Evolutionary conservation across 2,797 vertebrate genomes (phyloP), one percentile per base, ranked within the genome.

Genomic region (Sorex maritimensis): DNA sequence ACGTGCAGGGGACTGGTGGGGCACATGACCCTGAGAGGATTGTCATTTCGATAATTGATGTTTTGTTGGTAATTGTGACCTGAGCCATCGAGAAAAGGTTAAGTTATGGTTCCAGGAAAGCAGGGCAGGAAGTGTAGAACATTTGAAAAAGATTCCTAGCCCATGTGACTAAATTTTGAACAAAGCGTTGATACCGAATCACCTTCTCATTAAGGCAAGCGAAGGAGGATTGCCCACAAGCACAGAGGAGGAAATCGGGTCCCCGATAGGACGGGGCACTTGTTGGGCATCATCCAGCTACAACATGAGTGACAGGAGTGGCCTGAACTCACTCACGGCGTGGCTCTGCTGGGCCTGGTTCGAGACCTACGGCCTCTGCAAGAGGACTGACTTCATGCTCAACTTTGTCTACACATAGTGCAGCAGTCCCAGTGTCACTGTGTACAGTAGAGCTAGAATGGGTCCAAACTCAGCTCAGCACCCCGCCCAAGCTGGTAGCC

Each of bases 41-140:
- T 65, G 7, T 88, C 52, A 49, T 81, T 74, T 89, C 79, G 67
- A 68, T 91, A 72, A 87, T 65, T 87, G 83, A 41, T 72, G 67
- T 38, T 92, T 90, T 86, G 55, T 49, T 83, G 71, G 69, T 93
- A 91, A 86, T 81, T 68, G 72, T 88, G 86, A 81, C 69, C 65
- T 81, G 58, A 92, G 82, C 94, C 81, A 61, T 79, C 38, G 68
- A 93, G 88, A 38, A 84, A 71, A 89, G 77, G 23, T 83, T 84
- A 86, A 83, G n/a, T 88, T 77, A 74, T 78, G 14, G 72, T 88
- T 68, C 30, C 38, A 61, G 84, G 44, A 93, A 92, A 72, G 34
- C 58, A 81, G 85, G 68, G 69, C n/a, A 83, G 55, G 85, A 74
- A 71, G 5, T 55, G 14, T 41, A 87, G 74, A 21, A 1, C 38